A percentile compares a stretch with the other conserved stretches of the same genome.
Conservation (phyloP, 1,140 invertebrate genomes). For the Rhynchophorus ferrugineus region DNA sequence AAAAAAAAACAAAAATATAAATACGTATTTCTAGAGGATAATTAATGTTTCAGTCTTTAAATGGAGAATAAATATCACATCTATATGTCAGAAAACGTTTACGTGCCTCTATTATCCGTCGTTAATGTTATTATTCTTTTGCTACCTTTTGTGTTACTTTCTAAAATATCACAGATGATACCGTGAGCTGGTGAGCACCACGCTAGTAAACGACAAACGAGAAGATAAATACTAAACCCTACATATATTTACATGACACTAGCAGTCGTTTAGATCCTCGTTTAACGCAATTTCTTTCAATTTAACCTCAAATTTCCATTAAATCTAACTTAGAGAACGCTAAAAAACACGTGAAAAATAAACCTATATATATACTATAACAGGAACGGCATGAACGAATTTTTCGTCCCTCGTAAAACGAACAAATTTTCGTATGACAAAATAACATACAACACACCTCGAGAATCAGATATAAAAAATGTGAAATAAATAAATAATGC, state of each 20-base stretch:
- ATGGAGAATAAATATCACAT: conserved; percentile 41
- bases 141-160: conserved; percentile 34
- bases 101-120: conserved; percentile 27
- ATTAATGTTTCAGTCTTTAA: conserved; percentile 38
- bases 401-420: too few species aligned
- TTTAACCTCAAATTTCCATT: conserved; percentile 12
- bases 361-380: too few species aligned
- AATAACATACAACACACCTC: neutral
- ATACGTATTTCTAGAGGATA: conserved; percentile 35
- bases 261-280: conserved; percentile 34
- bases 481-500: neutral
- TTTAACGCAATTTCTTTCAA: conserved; percentile 9
- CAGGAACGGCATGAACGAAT: too few species aligned
- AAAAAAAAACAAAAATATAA: too few species aligned
- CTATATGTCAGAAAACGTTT: conserved; percentile 29
- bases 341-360: too few species aligned
- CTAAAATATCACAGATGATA: conserved; percentile 41
- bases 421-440: too few species aligned
- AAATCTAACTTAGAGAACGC: too few species aligned
- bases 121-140: conserved; percentile 39
- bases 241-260: conserved; percentile 38
- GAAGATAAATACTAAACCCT: conserved; percentile 39
- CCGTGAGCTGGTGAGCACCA: conserved; percentile 37
- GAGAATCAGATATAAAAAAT: neutral
- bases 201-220: conserved; percentile 39